These are phyloP conservation scores for Phenganax subtilis DNA, from an alignment of 92 coral and sea anemone species.

Conservation along the genomic window DNA sequence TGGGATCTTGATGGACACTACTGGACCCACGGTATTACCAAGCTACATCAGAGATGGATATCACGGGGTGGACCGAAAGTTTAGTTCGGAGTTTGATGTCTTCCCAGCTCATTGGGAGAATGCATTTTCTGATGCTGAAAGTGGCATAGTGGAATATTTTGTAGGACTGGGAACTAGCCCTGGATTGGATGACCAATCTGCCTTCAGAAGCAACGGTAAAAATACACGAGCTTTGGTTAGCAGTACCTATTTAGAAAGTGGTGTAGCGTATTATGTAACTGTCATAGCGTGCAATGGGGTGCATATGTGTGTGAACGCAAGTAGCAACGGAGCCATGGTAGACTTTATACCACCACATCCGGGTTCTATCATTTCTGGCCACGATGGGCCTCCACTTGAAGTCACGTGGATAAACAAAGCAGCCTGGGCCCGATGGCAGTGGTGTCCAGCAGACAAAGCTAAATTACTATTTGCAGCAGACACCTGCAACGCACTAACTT, in stretches of 20 bases:
- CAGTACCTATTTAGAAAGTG: constrained; percentile 68
- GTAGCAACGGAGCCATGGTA: constrained; percentile 88
- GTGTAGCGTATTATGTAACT: constrained; percentile 66
- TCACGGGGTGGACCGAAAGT: constrained; percentile 63
- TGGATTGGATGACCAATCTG: constrained; percentile 57
- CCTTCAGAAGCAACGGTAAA: constrained; percentile 54
- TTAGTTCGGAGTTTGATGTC: constrained; percentile 60
- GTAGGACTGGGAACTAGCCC: constrained; percentile 76
- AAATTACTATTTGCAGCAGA: constrained; percentile 55
- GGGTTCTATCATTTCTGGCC: constrained; percentile 72
- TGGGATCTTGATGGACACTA: constrained; percentile 79
- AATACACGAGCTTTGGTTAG: constrained; percentile 54
- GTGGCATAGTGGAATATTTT: constrained; percentile 72
- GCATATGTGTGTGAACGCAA: constrained; percentile 81
- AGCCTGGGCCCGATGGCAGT: constrained; percentile 97
- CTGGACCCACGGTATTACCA: constrained; percentile 72
- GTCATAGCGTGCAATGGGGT: constrained; percentile 89
- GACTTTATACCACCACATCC: constrained; percentile 85
- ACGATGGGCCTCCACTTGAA: constrained; percentile 62
- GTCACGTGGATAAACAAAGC: constrained; percentile 83
- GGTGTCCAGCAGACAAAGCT: constrained; percentile 77
- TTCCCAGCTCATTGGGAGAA: constrained; percentile 94
- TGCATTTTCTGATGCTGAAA: constrained; percentile 87
- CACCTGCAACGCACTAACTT: constrained; percentile 32
- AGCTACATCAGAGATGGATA: constrained; percentile 78